Evolutionary conservation across 2,888 invertebrate genomes (phyloP).

Genomic region (Pseudococcus longispinus): DNA sequence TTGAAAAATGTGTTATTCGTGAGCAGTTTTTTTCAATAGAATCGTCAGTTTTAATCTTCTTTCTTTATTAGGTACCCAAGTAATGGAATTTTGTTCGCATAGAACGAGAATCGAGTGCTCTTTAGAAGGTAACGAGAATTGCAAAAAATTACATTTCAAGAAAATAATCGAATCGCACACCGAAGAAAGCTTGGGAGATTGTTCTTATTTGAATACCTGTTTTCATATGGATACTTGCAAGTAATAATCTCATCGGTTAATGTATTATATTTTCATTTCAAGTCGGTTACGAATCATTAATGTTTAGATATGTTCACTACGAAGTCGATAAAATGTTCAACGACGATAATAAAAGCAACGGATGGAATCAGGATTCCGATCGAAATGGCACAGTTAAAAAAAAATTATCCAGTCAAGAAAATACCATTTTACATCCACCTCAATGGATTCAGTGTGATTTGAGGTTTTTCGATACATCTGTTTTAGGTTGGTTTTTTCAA

Average conservation of each 20-base stretch:
- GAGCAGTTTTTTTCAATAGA: not conserved
- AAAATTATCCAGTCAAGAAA: conserved; percentile 57
- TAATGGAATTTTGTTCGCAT: conserved; percentile 96
- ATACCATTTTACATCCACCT: conserved; percentile 79
- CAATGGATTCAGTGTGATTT: conserved; percentile 99
- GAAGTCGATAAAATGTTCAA: conserved; percentile 75
- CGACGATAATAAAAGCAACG: conserved; percentile 22
- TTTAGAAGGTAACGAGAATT: conserved; percentile 63
- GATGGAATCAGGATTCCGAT: conserved; percentile 54
- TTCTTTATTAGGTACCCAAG: conserved; percentile 72
- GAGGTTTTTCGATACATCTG: conserved; percentile 87
- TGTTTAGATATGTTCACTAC: conserved; percentile 88
- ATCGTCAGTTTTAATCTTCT: not conserved
- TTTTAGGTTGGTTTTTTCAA: conserved; percentile 69
- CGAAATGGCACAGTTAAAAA: conserved; percentile 53
- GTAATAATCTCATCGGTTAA: conserved; percentile 63
- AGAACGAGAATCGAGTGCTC: conserved; percentile 90
- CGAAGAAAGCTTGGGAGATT: conserved; percentile 93
- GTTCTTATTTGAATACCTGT: conserved; percentile 97
- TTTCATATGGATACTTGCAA: conserved; percentile 99
- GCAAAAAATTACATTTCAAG: conserved; percentile 92
- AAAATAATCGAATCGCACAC: conserved; percentile 96
- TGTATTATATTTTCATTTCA: not conserved
- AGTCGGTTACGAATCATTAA: not conserved
- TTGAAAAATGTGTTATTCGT: not conserved